phyloP scores from a whole-genome alignment of 23 tunicate species.

The Ascidia mentula region DNA sequence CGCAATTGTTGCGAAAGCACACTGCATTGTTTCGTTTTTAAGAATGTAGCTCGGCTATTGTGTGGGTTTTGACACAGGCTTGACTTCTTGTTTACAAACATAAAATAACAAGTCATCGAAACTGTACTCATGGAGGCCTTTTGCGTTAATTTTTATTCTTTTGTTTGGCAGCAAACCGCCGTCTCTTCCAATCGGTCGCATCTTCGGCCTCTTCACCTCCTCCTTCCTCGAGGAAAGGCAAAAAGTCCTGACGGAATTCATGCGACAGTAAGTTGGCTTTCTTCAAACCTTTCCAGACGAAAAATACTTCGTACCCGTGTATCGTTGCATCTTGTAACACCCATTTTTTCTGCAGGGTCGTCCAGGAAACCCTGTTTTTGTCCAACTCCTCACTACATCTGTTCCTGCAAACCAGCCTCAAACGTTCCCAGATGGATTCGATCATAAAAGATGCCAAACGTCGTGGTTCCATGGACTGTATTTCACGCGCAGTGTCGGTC shows the following conservation, averaged over 20 bases:
- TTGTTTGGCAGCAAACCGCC: slow-evolving; percentile 29
- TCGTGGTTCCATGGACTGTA: slow-evolving; percentile 47
- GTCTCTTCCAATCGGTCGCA: slow-evolving; percentile 36
- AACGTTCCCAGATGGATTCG: slow-evolving; percentile 47
- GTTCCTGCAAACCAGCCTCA: slow-evolving; percentile 69
- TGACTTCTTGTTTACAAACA: too few species aligned
- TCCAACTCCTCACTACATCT: slow-evolving; percentile 59
- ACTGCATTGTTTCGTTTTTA: too few species aligned
- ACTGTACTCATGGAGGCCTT: too few species aligned
- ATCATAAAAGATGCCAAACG: slow-evolving; percentile 44
- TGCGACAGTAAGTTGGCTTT: slow-evolving; percentile 36
- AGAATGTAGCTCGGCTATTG: too few species aligned
- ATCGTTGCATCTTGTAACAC: background rate
- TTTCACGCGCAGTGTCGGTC: slow-evolving; percentile 14
- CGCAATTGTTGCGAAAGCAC: too few species aligned
- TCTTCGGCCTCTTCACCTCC: slow-evolving; percentile 39
- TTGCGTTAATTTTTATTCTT: background rate
- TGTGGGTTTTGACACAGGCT: too few species aligned
- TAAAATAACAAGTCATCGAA: too few species aligned
- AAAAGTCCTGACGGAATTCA: slow-evolving; percentile 30
- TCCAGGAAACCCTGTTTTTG: slow-evolving; percentile 52
- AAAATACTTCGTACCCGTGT: background rate
- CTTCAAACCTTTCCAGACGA: background rate
- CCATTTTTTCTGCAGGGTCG: slow-evolving; percentile 37
- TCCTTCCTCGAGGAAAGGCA: slow-evolving; percentile 37